Conservation (phyloP, 64 coral and sea anemone genomes). For the Dendronephthya gigantea region DNA sequence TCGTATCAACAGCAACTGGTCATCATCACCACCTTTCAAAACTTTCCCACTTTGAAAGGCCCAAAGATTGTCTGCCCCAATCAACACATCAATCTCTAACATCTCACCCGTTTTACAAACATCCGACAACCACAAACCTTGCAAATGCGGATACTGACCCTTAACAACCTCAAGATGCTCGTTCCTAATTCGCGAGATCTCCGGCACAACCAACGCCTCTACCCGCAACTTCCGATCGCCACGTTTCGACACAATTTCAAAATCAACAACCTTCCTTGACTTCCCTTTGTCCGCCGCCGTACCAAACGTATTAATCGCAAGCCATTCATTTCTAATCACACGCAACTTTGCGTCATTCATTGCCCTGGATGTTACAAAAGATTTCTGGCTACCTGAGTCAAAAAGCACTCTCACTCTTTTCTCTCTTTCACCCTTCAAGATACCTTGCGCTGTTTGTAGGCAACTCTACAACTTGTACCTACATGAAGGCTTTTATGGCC, state of each 20-base stretch:
- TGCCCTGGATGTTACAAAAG: neutral
- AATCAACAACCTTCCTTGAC: neutral
- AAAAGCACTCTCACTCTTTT: conserved; percentile 14
- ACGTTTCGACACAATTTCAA: neutral
- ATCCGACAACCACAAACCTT: too few relatives aligned
- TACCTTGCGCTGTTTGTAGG: too few relatives aligned
- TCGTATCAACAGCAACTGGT: too few relatives aligned
- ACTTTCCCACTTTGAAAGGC: conserved; percentile 6
- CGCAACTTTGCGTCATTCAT: neutral
- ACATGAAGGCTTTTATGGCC: neutral
- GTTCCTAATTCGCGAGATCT: neutral
- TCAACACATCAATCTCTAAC: too few relatives aligned
- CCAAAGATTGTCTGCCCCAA: conserved; percentile 13
- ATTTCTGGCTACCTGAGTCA: conserved; percentile 3
- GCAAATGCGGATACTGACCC: too few relatives aligned
- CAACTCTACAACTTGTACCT: neutral
- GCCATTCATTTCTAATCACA: neutral
- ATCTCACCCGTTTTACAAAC: too few relatives aligned
- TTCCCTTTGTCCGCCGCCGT: neutral
- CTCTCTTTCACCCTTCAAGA: neutral
- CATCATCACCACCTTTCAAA: neutral
- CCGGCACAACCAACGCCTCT: neutral
- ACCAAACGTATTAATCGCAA: neutral
- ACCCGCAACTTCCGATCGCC: neutral
- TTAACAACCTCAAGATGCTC: too few relatives aligned